Evolutionary conservation across 1,140 invertebrate species (phyloP).

Genomic region (Zaprionus lachaisei): DNA sequence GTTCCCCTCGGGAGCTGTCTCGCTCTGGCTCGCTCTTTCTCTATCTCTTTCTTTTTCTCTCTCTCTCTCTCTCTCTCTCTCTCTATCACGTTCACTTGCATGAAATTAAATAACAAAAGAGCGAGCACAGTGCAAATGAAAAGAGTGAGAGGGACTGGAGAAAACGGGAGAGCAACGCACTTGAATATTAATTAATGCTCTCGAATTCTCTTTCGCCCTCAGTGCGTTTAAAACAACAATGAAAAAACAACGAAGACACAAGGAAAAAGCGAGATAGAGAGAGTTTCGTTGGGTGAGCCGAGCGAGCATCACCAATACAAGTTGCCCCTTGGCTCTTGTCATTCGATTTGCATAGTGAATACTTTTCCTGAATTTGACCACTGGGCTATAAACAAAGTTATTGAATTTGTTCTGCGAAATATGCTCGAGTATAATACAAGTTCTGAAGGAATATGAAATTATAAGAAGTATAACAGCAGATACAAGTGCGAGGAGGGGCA

Average conservation of each 20-base stretch:
- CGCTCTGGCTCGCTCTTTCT: slow-evolving; percentile 4
- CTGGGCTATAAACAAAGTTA: slow-evolving; percentile 54
- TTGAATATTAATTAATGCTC: slow-evolving; percentile 59
- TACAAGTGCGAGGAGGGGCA: neutral
- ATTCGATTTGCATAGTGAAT: slow-evolving; percentile 78
- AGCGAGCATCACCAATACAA: neutral
- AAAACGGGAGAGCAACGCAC: slow-evolving; percentile 30
- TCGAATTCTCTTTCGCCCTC: slow-evolving; percentile 25
- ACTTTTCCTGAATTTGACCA: slow-evolving; percentile 50
- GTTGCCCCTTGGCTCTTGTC: slow-evolving; percentile 60
- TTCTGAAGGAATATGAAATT: slow-evolving; percentile 2
- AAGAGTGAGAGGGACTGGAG: neutral
- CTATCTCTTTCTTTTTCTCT: slow-evolving; percentile 8
- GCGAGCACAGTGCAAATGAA: slow-evolving; percentile 2
- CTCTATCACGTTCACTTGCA: slow-evolving; percentile 27
- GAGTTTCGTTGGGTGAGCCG: neutral
- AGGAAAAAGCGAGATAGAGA: neutral
- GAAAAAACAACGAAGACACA: slow-evolving; percentile 7
- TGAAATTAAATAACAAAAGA: slow-evolving; percentile 68
- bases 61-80: neutral
- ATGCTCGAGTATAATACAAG: slow-evolving; percentile 6
- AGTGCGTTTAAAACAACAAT: slow-evolving; percentile 18
- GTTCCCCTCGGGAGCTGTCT: slow-evolving; percentile 63
- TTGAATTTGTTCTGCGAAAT: slow-evolving; percentile 46
- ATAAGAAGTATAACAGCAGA: neutral